phyloP scores from a whole-genome alignment of 2,888 invertebrate genomes.

The Amblyjoppa fuscipennis region DNA sequence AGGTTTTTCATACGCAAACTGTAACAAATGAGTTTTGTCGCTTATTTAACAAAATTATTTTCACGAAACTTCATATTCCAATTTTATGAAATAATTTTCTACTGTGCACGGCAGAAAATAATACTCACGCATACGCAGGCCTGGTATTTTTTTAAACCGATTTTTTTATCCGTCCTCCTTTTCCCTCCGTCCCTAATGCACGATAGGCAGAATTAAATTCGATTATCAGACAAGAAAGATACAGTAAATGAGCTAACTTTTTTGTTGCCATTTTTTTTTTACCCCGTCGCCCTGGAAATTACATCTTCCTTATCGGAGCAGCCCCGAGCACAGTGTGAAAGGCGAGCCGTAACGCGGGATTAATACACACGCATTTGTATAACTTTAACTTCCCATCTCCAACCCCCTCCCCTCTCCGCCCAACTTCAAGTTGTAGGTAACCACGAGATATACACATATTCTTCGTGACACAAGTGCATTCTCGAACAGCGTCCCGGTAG shows the following conservation, averaged over 20 bases:
- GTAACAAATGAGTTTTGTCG: no score
- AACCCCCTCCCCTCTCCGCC: not conserved
- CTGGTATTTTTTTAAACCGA: no score
- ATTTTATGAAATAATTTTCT: no score
- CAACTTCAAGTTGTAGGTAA: not conserved
- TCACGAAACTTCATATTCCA: no score
- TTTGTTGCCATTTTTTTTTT: not conserved
- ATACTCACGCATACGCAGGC: no score
- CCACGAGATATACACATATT: constrained; percentile 41
- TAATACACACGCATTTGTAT: constrained; percentile 56
- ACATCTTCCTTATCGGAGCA: constrained; percentile 55
- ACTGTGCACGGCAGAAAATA: no score
- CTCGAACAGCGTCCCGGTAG: constrained; percentile 51
- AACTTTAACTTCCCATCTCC: constrained; percentile 51
- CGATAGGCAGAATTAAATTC: not conserved
- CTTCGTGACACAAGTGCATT: constrained; percentile 57
- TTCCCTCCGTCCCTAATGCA: not conserved
- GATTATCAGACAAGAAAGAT: not conserved
- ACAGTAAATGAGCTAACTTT: not conserved
- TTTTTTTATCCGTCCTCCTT: not conserved
- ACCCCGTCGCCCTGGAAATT: constrained; percentile 21
- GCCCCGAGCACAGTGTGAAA: constrained; percentile 23
- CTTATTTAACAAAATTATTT: no score
- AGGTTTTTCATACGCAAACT: no score
- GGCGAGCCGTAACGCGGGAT: constrained; percentile 34